phyloP scores from a whole-genome alignment of 2,888 invertebrate species.

The Lottia scabra region DNA sequence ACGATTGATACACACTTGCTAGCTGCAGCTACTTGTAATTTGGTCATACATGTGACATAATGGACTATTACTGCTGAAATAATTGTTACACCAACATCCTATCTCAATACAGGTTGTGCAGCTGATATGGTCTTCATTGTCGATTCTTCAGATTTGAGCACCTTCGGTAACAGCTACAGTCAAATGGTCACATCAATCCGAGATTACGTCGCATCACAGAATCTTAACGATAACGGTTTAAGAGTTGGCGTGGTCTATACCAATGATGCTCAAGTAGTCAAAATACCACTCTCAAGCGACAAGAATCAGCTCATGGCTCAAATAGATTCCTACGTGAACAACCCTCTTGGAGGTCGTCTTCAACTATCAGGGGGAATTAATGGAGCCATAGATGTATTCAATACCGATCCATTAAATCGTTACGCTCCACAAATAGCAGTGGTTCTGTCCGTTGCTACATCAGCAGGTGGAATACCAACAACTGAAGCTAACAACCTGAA shows the following conservation, averaged over 20 bases:
- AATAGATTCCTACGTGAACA: background rate
- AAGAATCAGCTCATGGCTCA: background rate
- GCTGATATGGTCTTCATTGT: background rate
- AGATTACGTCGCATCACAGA: too few species aligned
- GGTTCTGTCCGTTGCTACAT: background rate
- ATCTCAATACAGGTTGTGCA: background rate
- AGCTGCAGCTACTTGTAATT: too few species aligned
- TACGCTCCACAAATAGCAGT: background rate
- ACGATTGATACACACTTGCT: too few species aligned
- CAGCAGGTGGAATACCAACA: background rate
- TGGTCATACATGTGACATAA: too few species aligned
- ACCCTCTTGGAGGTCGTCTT: background rate
- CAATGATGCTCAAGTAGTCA: background rate
- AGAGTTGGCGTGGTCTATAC: background rate
- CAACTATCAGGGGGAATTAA: background rate
- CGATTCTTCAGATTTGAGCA: background rate
- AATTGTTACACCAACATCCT: too few species aligned
- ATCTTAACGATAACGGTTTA: background rate
- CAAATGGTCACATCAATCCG: too few species aligned
- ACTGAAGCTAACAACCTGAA: background rate
- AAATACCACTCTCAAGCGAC: background rate
- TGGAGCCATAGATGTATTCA: background rate
- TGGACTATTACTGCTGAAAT: too few species aligned
- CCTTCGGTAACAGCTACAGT: background rate
- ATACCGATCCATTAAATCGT: background rate